A percentile compares a stretch with the other conserved stretches of the same genome.
These are phyloP conservation scores for Podabrus alpinus DNA, from an alignment of 2,888 invertebrate species.

Conservation along the genomic window DNA sequence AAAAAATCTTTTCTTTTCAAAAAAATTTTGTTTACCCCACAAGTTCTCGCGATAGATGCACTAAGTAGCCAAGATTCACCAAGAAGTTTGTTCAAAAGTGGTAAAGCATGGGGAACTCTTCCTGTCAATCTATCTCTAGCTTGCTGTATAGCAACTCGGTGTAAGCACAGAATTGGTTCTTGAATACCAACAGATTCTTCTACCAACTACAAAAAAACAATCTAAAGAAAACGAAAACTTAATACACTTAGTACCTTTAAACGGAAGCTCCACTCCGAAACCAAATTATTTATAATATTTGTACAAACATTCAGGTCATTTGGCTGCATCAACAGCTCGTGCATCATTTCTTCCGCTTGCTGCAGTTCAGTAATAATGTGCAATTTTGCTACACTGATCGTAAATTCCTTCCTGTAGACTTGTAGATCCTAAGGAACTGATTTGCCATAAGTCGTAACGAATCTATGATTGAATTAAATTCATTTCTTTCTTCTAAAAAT, in stretches of 20 bases:
- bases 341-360: slow-evolving; percentile 57
- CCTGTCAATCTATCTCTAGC: slow-evolving; percentile 42
- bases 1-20: slow-evolving; percentile 19
- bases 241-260: slow-evolving; percentile 51
- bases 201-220: slow-evolving; percentile 55
- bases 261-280: slow-evolving; percentile 74
- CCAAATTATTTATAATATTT: slow-evolving; percentile 59
- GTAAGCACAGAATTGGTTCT: slow-evolving; percentile 80
- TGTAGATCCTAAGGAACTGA: slow-evolving; percentile 69
- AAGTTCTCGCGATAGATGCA: slow-evolving; percentile 83
- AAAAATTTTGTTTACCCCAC: slow-evolving; percentile 56
- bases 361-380: slow-evolving; percentile 79
- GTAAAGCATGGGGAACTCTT: slow-evolving; percentile 41
- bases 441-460: slow-evolving; percentile 57
- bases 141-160: slow-evolving; percentile 76
- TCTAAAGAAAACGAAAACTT: neutral
- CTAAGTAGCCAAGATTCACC: slow-evolving; percentile 87
- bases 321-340: slow-evolving; percentile 43
- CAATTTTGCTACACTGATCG: slow-evolving; percentile 71
- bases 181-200: slow-evolving; percentile 73
- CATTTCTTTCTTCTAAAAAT: slow-evolving; percentile 42
- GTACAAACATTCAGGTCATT: slow-evolving; percentile 50
- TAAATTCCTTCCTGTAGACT: slow-evolving; percentile 76
- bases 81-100: slow-evolving; percentile 45
- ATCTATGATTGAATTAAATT: slow-evolving; percentile 48